Evolutionary conservation across 2,888 invertebrate genomes (phyloP).

Genomic region (Camptogramma bilineatum): DNA sequence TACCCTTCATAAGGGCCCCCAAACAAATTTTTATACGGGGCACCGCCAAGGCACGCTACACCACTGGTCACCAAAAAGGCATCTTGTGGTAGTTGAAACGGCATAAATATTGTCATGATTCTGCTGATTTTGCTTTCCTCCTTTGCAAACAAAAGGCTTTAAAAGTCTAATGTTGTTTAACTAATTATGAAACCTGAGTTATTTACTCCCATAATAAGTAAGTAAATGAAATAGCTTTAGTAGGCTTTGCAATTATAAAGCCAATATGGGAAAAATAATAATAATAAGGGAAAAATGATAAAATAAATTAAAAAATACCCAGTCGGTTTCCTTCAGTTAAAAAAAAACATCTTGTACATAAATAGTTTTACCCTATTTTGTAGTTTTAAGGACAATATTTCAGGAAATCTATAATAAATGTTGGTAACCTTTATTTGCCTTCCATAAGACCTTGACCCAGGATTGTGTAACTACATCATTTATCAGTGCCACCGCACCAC

Average conservation of each 20-base stretch:
- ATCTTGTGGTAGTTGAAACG: too few species aligned
- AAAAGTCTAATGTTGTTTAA: too few species aligned
- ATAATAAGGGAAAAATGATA: background rate
- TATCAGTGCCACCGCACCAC: slow-evolving; percentile 17
- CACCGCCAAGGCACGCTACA: too few species aligned
- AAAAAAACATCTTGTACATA: background rate
- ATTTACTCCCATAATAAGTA: too few species aligned
- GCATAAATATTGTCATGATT: too few species aligned
- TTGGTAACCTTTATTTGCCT: slow-evolving; percentile 45
- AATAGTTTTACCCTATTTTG: slow-evolving; percentile 3
- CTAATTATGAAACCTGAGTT: too few species aligned
- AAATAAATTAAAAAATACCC: background rate
- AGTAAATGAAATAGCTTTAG: too few species aligned
- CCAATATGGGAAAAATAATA: background rate
- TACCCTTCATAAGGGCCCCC: too few species aligned
- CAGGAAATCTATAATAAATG: slow-evolving; percentile 10
- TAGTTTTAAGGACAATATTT: slow-evolving; percentile 1
- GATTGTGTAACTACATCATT: slow-evolving; percentile 29
- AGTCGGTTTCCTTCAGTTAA: background rate
- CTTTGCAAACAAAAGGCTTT: too few species aligned
- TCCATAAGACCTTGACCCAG: slow-evolving; percentile 38
- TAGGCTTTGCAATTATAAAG: background rate
- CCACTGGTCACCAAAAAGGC: too few species aligned
- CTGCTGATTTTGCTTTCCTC: too few species aligned
- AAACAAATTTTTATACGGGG: too few species aligned